Percentiles rank a stretch among this genome's conserved stretches.
Conservation (phyloP, 2,797 vertebrate genomes). For the Falco berigora region DNA sequence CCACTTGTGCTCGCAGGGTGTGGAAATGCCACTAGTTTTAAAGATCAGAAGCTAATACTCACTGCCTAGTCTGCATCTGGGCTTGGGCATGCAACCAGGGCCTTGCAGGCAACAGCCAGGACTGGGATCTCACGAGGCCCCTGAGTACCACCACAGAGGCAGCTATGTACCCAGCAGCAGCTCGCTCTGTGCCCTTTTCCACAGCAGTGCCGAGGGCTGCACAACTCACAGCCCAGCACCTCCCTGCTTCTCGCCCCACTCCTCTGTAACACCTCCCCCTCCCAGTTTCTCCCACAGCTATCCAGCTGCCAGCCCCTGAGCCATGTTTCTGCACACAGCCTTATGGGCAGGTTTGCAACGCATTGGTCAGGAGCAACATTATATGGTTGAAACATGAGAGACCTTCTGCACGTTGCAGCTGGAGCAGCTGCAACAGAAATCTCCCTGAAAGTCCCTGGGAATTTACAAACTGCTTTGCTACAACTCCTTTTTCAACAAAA, state of each 20-base stretch:
- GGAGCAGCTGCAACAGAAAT: neutral
- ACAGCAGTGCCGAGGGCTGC: neutral
- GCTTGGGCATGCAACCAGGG: neutral
- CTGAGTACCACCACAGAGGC: neutral
- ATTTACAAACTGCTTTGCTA: neutral
- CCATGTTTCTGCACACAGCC: accelerated
- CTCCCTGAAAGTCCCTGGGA: neutral
- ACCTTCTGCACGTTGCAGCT: neutral
- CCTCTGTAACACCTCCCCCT: neutral
- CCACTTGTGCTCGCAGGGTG: neutral
- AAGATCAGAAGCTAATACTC: neutral
- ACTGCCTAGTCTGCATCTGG: neutral
- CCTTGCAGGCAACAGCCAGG: neutral
- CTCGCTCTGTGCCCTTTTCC: neutral
- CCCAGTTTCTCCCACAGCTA: neutral
- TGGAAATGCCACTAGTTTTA: neutral
- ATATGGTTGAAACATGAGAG: accelerated
- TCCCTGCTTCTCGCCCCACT: neutral
- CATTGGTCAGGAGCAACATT: accelerated
- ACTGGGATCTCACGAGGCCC: neutral
- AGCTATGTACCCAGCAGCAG: neutral
- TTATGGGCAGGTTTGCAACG: neutral
- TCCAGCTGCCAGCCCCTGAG: neutral
- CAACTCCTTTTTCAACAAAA: neutral
- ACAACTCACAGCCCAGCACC: too few relatives aligned